Evolutionary conservation across 2,113 vertebrate genomes (phyloP), one percentile per base, ranked within the genome.

Genomic region (Carassius carassius): DNA sequence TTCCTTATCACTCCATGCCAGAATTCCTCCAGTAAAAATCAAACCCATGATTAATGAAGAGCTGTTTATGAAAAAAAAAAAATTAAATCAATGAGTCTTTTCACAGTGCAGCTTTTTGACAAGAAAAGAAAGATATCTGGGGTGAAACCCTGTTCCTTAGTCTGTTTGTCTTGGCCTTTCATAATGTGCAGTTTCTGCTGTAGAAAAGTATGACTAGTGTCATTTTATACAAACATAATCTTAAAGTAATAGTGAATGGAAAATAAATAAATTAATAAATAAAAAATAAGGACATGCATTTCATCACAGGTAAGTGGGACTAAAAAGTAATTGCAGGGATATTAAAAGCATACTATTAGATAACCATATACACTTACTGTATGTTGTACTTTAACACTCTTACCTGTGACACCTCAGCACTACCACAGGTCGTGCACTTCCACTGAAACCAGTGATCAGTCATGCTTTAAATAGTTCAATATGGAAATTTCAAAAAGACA

Each of bases 191-290:
- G 95, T 97, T 95, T 95, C 95, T 96, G 95, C 95, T 96, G 94
- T 97, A 97, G 96, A 95, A 94, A 95, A 95, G 93, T 96, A 96
- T 96, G 94, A 95, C 94, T 95, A 95, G 96, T 95, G 95, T 96
- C 94, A 95, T 94, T 95, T 95, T 95, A 93, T 95, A 93, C 94
- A 92, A 92, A 93, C 92, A 93, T 93, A 92, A 92, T 85, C 65
- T 76, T 78, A 81, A 81, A 84, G 86, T 81, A 83, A 74, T 77
- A 88, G 62, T 84, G 85, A 82, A 70, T 14, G 47, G 63, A 70
- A 87, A 81, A 88, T 49, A 73, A 67, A 72, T 35, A 12, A 90
- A 78, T 60, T n/a, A 63, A 51, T 72, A 81, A 83, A 86, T 11
- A 23, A 73, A 54, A 32, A 54, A 44, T 49, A 54, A 75, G 67